Percentiles rank a stretch among this genome's conserved stretches.
Evolutionary conservation across 2,113 vertebrate genomes (phyloP).

Genomic region (Albula goreensis): DNA sequence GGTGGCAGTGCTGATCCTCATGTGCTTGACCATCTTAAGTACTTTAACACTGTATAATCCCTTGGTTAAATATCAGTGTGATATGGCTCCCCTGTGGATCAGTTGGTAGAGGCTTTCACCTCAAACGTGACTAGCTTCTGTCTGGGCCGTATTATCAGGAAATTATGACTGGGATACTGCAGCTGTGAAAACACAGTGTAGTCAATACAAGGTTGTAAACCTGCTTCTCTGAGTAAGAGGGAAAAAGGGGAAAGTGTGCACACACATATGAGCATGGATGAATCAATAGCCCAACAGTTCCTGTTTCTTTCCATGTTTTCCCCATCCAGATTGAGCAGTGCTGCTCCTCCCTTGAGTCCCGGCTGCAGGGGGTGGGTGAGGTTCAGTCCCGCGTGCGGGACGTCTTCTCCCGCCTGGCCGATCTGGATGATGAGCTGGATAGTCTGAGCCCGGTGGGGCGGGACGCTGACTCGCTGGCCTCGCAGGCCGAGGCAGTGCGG

Average conservation of each 20-base stretch:
- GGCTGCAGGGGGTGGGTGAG: constrained; percentile 89
- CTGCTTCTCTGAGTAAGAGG: neutral
- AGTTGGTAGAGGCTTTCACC: neutral
- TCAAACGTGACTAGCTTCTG: neutral
- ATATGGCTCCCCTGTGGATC: too few relatives aligned
- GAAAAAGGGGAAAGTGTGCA: neutral
- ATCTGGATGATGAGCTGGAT: constrained; percentile 93
- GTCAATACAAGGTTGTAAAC: neutral
- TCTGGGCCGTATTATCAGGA: neutral
- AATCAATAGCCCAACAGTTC: neutral
- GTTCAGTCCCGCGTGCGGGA: constrained; percentile 86
- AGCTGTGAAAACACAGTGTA: neutral
- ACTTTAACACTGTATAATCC: neutral
- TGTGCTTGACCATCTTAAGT: neutral
- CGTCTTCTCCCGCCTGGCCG: constrained; percentile 88
- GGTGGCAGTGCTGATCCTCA: neutral
- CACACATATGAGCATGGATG: neutral
- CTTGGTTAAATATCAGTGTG: neutral
- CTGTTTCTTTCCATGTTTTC: neutral
- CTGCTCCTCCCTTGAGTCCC: constrained; percentile 81
- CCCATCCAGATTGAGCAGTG: constrained; percentile 70
- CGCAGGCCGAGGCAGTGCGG: constrained; percentile 84
- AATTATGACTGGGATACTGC: neutral
- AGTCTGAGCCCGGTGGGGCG: constrained; percentile 86
- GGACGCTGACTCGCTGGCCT: constrained; percentile 88